phyloP scores from a whole-genome alignment of 92 coral and sea anemone species.

The Paramuricea clavata region DNA sequence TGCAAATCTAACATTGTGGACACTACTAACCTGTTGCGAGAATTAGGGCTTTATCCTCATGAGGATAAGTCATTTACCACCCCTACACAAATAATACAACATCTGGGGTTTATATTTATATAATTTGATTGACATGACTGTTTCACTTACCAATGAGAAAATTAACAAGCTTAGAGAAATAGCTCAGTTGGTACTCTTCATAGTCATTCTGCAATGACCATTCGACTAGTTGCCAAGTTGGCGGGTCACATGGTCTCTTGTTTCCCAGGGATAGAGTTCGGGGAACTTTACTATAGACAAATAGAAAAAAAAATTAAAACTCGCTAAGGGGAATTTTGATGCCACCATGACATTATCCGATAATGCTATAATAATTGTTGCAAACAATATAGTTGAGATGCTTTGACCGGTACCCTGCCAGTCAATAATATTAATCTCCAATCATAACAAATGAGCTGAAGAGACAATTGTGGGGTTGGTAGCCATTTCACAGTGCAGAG shows the following conservation, averaged over 20 bases:
- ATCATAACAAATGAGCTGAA: background rate
- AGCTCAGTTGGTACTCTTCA: slow-evolving; percentile 2
- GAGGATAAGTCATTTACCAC: slow-evolving; percentile 50
- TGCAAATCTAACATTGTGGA: slow-evolving; percentile 32
- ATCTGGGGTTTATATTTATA: slow-evolving; percentile 47
- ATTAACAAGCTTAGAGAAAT: background rate
- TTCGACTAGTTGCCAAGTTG: slow-evolving; percentile 6
- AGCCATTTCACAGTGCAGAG: slow-evolving; percentile 10
- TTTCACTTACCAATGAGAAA: slow-evolving; percentile 31
- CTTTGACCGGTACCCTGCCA: slow-evolving; percentile 4
- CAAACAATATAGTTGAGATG: background rate
- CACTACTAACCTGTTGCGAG: background rate
- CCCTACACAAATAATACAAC: slow-evolving; percentile 46
- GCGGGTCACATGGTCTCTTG: slow-evolving; percentile 46
- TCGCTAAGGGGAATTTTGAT: slow-evolving; percentile 54
- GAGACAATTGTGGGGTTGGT: slow-evolving; percentile 17
- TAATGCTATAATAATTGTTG: background rate
- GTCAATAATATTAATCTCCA: slow-evolving; percentile 17
- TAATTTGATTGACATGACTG: slow-evolving; percentile 53
- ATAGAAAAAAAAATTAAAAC: slow-evolving; percentile 55
- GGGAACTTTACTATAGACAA: slow-evolving; percentile 51
- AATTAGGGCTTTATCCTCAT: slow-evolving; percentile 41
- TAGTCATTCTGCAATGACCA: background rate
- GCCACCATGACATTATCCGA: slow-evolving; percentile 45
- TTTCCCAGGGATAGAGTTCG: slow-evolving; percentile 57